Evolutionary conservation across 2,797 vertebrate genomes (phyloP), one percentile per base, ranked within the genome.

Genomic region (Momotus momota): DNA sequence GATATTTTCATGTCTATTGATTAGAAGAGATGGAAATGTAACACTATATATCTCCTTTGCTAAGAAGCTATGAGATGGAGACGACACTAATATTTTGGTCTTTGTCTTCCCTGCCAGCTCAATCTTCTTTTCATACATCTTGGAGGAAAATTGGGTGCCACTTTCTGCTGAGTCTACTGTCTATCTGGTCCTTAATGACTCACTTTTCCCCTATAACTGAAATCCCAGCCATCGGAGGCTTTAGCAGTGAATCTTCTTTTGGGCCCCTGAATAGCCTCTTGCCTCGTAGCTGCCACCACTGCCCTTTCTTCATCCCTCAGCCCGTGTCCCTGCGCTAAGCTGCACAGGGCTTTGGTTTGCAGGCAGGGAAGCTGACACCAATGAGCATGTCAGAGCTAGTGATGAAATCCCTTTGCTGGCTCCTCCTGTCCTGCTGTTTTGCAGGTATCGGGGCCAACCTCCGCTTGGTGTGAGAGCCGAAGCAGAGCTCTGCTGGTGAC

Each of bases 401-500:
- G 66, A 12, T 1, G 12, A 65, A 91, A 45, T 58, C 84, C 77
- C 73, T 66, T 51, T 35, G 46, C 88, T 61, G 55, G 43, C 45
- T 73, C 40, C 69, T 81, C 65, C 83, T 73, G 75, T 66, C 67
- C 88, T 91, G 29, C 35, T 12, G 1, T 69, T 29, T 29, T 7
- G 1, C 82, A 58, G 85, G 67, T 45, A 22, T 15, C 4, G 4
- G 69, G 73, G 93, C 82, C 58, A 84, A 5, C 25, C 81, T 40
- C 62, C 58, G 45, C 81, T n/a, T 29, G 6, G 81, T 54, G 84
- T 38, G 58, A 54, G 84, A 90, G 55, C 80, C 1, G 2, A 23
- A 93, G 83, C 92, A 31, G 61, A 83, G 86, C 91, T 86, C 80
- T 62, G 77, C 35, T 62, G 75, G 89, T 74, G 94, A 95, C 86